phyloP scores from a whole-genome alignment of 2,888 invertebrate genomes.

The Aspidiotus destructor region DNA sequence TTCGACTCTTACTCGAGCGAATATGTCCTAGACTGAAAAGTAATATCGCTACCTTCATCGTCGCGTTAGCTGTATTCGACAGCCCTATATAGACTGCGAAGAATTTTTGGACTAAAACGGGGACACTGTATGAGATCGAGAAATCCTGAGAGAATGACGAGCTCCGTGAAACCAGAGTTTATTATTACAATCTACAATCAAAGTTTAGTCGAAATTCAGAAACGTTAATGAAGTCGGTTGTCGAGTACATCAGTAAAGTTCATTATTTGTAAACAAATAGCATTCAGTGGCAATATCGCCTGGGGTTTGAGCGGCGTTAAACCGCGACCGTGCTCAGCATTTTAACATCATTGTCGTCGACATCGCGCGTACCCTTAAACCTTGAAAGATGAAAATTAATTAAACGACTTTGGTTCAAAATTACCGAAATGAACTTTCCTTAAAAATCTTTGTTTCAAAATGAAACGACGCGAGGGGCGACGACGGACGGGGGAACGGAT shows the following conservation, averaged over 20 bases:
- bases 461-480: background rate
- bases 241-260: background rate
- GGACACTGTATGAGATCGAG: too few relatives aligned
- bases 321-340: conserved; percentile 12
- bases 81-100: too few relatives aligned
- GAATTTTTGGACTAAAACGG: too few relatives aligned
- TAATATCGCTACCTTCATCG: too few relatives aligned
- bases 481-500: too few relatives aligned
- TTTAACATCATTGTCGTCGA: background rate
- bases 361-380: background rate
- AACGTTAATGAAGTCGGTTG: conserved; percentile 13
- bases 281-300: background rate
- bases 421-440: conserved; percentile 20
- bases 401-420: conserved; percentile 13
- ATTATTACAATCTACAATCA: conserved; percentile 11
- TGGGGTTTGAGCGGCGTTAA: conserved; percentile 3
- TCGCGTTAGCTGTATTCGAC: too few relatives aligned
- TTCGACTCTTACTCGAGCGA: too few relatives aligned
- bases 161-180: background rate
- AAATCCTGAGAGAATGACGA: too few relatives aligned
- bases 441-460: conserved; percentile 9
- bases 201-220: conserved; percentile 13
- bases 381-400: conserved; percentile 21
- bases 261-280: conserved; percentile 20
- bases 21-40: too few relatives aligned